These are phyloP conservation scores for Standfussiana lucernea DNA, from an alignment of 2,888 invertebrate genomes.

Conservation along the genomic window DNA sequence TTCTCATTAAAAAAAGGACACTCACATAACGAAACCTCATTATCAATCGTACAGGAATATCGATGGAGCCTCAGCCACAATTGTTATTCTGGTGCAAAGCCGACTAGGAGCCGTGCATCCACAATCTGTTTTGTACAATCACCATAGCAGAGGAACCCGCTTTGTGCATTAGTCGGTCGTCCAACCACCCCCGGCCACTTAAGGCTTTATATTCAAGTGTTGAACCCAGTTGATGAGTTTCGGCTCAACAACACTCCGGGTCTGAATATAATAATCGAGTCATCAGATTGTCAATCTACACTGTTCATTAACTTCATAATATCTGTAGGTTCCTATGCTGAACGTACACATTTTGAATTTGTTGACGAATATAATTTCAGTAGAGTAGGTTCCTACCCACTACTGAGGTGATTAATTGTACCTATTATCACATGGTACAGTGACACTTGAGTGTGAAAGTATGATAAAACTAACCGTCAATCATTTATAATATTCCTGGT, in stretches of 20 bases:
- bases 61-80: slow-evolving; percentile 56
- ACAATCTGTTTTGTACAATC: slow-evolving; percentile 81
- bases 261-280: slow-evolving; percentile 66
- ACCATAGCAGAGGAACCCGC: slow-evolving; percentile 76
- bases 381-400: no score
- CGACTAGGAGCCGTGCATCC: slow-evolving; percentile 65
- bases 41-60: slow-evolving; percentile 52
- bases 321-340: background rate
- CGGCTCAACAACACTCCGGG: slow-evolving; percentile 61
- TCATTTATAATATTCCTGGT: background rate
- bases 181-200: slow-evolving; percentile 62
- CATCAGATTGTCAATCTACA: slow-evolving; percentile 54
- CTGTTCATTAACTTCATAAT: slow-evolving; percentile 16
- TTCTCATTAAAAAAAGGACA: background rate
- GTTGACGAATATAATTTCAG: background rate
- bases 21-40: slow-evolving; percentile 22
- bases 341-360: background rate
- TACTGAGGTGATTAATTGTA: background rate
- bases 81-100: slow-evolving; percentile 73
- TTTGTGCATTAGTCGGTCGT: slow-evolving; percentile 79
- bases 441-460: background rate
- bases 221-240: slow-evolving; percentile 66
- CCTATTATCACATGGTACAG: background rate
- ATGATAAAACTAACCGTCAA: slow-evolving; percentile 6
- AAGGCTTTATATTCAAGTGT: slow-evolving; percentile 66